A percentile compares a stretch with the other conserved stretches of the same genome.
Conservation (phyloP, 2,797 vertebrate genomes). For the Chelonia mydas region DNA sequence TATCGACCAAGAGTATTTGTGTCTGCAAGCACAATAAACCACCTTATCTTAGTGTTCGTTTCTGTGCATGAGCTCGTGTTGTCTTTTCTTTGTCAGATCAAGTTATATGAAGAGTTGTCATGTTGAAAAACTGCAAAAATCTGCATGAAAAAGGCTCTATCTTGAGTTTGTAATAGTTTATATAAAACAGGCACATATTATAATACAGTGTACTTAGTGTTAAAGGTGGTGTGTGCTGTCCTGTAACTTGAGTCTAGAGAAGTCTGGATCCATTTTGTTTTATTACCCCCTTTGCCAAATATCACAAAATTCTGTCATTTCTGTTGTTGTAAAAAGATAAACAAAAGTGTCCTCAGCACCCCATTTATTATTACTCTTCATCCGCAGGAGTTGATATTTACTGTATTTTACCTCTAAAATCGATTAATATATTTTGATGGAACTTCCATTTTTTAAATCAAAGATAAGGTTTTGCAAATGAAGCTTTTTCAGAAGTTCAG, state of each 20-base stretch:
- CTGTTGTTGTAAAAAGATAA: not conserved
- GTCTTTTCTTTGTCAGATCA: not conserved
- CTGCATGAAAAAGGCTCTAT: not conserved
- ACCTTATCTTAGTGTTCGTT: not conserved
- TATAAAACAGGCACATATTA: not conserved
- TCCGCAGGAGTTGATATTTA: not conserved
- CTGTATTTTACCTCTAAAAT: not conserved
- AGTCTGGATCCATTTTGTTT: not conserved
- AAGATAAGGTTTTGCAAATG: not conserved
- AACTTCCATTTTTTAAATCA: not conserved
- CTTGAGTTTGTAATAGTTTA: not conserved
- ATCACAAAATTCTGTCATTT: not conserved
- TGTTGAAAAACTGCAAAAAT: not conserved
- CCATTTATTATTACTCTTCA: not conserved
- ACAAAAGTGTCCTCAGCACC: not conserved
- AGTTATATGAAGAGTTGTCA: not conserved
- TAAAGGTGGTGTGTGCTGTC: not conserved
- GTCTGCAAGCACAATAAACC: not conserved
- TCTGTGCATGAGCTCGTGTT: not conserved
- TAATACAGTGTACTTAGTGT: not conserved
- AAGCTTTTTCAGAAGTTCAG: not conserved
- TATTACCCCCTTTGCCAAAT: not conserved
- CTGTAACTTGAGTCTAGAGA: not conserved
- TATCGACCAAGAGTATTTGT: not conserved
- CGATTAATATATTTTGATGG: no score